Base-by-base conservation (phyloP, 2,797 vertebrate genomes). In the Oreortyx pictus region DNA sequence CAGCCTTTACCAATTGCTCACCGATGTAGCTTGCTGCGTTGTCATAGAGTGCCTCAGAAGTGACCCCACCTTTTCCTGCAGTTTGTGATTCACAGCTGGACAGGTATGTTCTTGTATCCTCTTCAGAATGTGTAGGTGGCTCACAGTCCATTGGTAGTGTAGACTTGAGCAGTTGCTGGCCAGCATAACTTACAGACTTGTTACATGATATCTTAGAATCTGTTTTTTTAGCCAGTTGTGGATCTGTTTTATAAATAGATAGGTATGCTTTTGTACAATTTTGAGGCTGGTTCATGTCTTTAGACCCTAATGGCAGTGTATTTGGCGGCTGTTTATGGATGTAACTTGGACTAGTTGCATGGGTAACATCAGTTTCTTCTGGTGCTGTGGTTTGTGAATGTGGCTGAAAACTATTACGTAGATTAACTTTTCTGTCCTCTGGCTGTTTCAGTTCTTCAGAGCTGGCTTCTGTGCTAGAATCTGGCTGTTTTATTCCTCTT, bases 1-100 rank as follows among this genome's bases (percentile, higher is more conserved):
- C 97, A 73, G 93, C 86, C 41, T 92, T 94, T 56, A 97, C 95
- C 29, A 97, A 93, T 79, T 97, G 90, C 35, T 86, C 87, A 52
- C 96, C 97, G 17, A 97, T 54, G 31, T 89, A 95, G 47, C 93
- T 95, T 65, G 96, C 96, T 54, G 95, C 93, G 1, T 43, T 64
- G 33, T 95, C 46, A 7, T 97, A 97, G 77, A 93, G 83, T 33
- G 25, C 89, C 49, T 33, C 57, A 16, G 54, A n/a, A 23, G 44
- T 7, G 37, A 15, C 29, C 27, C 59, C 67, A 23, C n/a, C 31
- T 80, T 46, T 60, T 60, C 44, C 81, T 66, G 49, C 66, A 74
- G n/a, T 85, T 76, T 57, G 43, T 71, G 78, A 46, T 71, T 78
- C 9, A 11, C 33, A 50, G 1, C 9, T 41, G 70, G 31, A 49